A percentile compares a stretch with the other conserved stretches of the same genome.
Evolutionary conservation across 2,888 invertebrate genomes (phyloP).

Genomic region (Heliothis peltigera): DNA sequence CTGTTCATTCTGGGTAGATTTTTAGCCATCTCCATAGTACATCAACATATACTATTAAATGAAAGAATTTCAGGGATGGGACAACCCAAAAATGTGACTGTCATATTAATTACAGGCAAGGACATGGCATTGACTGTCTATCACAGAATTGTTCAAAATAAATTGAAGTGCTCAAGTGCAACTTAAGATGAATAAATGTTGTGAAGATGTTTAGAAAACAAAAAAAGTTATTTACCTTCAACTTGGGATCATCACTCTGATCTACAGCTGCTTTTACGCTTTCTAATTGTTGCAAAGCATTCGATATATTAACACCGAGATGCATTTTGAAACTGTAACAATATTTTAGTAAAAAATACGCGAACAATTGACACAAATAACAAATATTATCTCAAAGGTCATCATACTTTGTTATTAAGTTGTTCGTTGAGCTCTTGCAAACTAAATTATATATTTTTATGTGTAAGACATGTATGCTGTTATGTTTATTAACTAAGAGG

Average conservation of each 20-base stretch:
- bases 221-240: conserved; percentile 89
- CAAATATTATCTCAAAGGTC: background rate
- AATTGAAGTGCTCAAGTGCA: background rate
- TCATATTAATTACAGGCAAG: background rate
- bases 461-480: background rate
- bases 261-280: conserved; percentile 96
- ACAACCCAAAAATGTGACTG: background rate
- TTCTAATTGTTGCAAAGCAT: conserved; percentile 96
- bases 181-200: conserved; percentile 6
- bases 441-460: background rate
- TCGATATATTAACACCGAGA: conserved; percentile 94
- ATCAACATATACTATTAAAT: background rate
- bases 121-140: background rate
- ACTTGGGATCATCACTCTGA: conserved; percentile 95
- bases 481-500: background rate
- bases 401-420: conserved; percentile 13
- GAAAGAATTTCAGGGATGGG: background rate
- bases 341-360: background rate
- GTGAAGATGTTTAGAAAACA: too few relatives aligned
- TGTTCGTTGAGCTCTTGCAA: background rate
- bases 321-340: conserved; percentile 82
- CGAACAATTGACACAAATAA: background rate
- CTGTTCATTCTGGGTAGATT: too few relatives aligned
- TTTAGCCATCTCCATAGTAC: too few relatives aligned
- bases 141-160: background rate